A percentile compares a stretch with the other conserved stretches of the same genome.
phyloP scores from a whole-genome alignment of 2,888 invertebrate genomes.

The Antheraea yamamai region DNA sequence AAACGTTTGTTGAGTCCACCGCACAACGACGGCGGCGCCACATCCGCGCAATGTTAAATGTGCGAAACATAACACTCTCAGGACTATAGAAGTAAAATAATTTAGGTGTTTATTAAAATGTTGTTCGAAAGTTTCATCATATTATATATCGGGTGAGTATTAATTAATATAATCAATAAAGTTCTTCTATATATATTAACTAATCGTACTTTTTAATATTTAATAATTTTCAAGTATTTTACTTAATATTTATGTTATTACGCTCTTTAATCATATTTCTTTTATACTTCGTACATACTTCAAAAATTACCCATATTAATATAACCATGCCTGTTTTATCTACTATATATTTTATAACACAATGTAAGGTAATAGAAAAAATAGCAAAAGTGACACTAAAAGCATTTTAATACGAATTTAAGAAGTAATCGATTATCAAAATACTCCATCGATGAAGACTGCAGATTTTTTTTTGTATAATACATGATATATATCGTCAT shows the following conservation, averaged over 20 bases:
- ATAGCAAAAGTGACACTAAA: not conserved
- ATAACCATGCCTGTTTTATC: not conserved
- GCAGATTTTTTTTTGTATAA: not conserved
- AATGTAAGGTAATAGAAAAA: no score
- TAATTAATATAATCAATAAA: slow-evolving; percentile 27
- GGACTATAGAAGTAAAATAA: slow-evolving; percentile 12
- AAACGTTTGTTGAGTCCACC: slow-evolving; percentile 50
- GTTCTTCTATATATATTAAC: no score
- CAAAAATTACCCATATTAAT: not conserved
- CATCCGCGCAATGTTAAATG: slow-evolving; percentile 17
- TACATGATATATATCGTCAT: not conserved
- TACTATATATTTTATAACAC: no score
- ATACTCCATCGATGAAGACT: not conserved
- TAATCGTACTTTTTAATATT: no score
- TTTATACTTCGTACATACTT: not conserved
- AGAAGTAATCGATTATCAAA: not conserved
- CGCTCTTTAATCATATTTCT: not conserved
- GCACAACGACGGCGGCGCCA: slow-evolving; percentile 36
- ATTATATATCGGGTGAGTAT: slow-evolving; percentile 15
- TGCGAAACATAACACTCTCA: slow-evolving; percentile 16
- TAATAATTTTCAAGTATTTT: not conserved
- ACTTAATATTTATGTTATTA: not conserved
- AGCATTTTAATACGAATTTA: not conserved
- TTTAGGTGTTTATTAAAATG: not conserved
- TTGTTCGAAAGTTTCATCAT: slow-evolving; percentile 9